Evolutionary conservation across 2,888 invertebrate genomes (phyloP), one percentile per base, ranked within the genome.

Genomic region (Morpho helenor): DNA sequence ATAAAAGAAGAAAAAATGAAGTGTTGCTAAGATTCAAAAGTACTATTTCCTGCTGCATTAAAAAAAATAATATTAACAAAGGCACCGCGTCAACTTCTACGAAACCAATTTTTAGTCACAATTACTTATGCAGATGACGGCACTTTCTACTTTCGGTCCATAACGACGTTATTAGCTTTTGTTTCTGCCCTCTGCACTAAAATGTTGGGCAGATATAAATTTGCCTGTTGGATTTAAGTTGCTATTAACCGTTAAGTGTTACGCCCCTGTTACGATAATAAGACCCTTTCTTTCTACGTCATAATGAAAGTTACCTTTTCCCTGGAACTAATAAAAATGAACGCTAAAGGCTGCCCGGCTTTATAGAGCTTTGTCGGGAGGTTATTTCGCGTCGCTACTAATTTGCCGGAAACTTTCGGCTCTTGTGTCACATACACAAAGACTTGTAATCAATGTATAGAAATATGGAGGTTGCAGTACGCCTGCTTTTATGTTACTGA

Each of bases 81-180:
- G 23, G 45, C 39, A 44, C 39, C 9, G 40, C 31, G 52, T 31
- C 31, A 31, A 10, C 31, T 52, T 44, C 45, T 16, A 52, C 52
- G 44, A 8, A 43, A 16, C 52, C 52, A 45, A 57, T 62, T 52
- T 58, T 56, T 56, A 53, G 61, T 67, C 68, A 72, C 70, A 76
- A 77, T 77, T 74, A 77, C 73, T 77, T 76, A 77, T 77, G 78
- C 73, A 75, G 75, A 77, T 72, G 73, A 67, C 68, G 71, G 65
- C 69, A 66, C 71, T 74, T 71, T 66, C 62, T 66, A 63, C 67
- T 57, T 67, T 68, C 56, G 59, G 59, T 62, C 63, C 63, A 59
- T 70, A 70, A 73, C 67, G 68, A 73, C 64, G 70, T 72, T 69
- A 73, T 74, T 74, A 70, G 66, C 72, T 68, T 70, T 69, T 71